A percentile compares a stretch with the other conserved stretches of the same genome.
These are phyloP conservation scores for Todiramphus saurophagus DNA, from an alignment of 2,113 vertebrate species.

Conservation along the genomic window DNA sequence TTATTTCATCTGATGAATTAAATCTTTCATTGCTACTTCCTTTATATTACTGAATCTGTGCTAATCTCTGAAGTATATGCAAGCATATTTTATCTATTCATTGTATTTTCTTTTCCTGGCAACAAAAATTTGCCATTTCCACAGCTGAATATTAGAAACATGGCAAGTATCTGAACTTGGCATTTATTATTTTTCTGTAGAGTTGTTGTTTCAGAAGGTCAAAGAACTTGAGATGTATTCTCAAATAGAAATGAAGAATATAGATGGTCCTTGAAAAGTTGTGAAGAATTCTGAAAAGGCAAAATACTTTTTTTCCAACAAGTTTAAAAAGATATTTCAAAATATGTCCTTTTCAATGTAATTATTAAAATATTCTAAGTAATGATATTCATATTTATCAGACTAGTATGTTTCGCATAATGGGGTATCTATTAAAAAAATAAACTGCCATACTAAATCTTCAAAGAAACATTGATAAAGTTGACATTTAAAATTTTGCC, in stretches of 20 bases:
- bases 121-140: background rate
- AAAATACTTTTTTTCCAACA: background rate
- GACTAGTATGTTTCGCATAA: background rate
- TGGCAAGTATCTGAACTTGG: background rate
- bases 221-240: background rate
- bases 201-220: background rate
- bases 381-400: background rate
- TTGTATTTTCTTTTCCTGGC: conserved; percentile 51
- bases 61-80: conserved; percentile 32
- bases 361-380: background rate
- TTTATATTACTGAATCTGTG: conserved; percentile 28
- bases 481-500: background rate
- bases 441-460: background rate
- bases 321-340: background rate
- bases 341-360: background rate
- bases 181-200: background rate
- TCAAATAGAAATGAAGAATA: background rate
- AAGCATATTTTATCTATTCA: conserved; percentile 25
- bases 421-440: background rate
- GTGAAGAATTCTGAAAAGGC: background rate
- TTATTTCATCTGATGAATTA: conserved; percentile 41
- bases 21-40: conserved; percentile 41
- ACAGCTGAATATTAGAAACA: background rate
- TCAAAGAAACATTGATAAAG: background rate
- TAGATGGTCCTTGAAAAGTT: background rate